Evolutionary conservation across 1,140 invertebrate species (phyloP).

Genomic region (Leptopilina clavipes): DNA sequence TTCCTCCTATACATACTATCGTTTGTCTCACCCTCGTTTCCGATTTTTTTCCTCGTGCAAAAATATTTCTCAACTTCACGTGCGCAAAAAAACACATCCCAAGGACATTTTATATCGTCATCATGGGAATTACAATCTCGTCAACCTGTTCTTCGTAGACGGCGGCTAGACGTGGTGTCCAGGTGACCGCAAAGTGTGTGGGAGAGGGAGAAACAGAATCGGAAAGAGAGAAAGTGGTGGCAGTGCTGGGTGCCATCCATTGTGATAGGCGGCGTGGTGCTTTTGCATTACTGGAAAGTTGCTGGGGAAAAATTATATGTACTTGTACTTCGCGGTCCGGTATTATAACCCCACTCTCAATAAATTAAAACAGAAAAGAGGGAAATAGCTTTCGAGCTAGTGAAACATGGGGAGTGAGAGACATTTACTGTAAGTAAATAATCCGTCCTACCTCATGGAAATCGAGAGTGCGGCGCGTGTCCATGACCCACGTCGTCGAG

Average conservation of each 20-base stretch:
- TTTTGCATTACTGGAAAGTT: constrained; percentile 33
- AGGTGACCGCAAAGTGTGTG: constrained; percentile 11
- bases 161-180: constrained; percentile 26
- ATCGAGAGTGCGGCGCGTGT: constrained; percentile 34
- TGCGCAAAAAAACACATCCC: constrained; percentile 48
- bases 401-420: constrained; percentile 63
- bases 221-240: constrained; percentile 22
- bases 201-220: constrained; percentile 16
- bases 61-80: constrained; percentile 47
- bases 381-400: constrained; percentile 41
- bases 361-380: constrained; percentile 46
- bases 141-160: constrained; percentile 39
- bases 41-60: constrained; percentile 42
- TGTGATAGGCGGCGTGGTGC: constrained; percentile 49
- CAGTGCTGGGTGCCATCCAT: constrained; percentile 44
- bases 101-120: not conserved
- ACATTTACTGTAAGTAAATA: constrained; percentile 65
- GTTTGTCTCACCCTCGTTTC: constrained; percentile 30
- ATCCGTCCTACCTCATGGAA: constrained; percentile 24
- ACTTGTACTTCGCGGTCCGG: not conserved
- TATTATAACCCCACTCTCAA: constrained; percentile 40
- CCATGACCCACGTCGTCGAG: constrained; percentile 22
- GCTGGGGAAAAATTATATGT: no score
- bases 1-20: constrained; percentile 2
- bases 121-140: constrained; percentile 6